Evolutionary conservation across 2,113 vertebrate species (phyloP).

Genomic region (Chaetodon auriga): DNA sequence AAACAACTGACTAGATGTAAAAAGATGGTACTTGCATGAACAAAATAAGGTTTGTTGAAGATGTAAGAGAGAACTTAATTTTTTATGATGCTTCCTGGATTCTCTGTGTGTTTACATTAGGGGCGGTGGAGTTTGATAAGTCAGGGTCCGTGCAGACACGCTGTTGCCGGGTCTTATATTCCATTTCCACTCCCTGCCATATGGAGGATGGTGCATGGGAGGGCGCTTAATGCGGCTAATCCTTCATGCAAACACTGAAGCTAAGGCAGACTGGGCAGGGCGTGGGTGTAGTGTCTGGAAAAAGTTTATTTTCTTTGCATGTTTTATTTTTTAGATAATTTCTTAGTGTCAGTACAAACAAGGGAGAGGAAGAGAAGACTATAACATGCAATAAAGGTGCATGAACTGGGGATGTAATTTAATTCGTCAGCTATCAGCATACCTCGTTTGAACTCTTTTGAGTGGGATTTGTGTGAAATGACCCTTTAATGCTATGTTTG

Average conservation of each 20-base stretch:
- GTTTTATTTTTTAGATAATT: background rate
- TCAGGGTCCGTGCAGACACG: background rate
- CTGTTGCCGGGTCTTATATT: constrained; percentile 5
- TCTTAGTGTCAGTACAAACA: background rate
- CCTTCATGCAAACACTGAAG: background rate
- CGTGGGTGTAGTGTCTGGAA: background rate
- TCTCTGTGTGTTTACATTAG: background rate
- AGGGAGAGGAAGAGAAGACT: background rate
- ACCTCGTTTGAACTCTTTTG: background rate
- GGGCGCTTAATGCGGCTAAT: background rate
- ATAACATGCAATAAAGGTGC: background rate
- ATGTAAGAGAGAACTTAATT: background rate
- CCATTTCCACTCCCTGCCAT: background rate
- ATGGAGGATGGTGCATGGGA: background rate
- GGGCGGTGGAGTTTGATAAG: background rate
- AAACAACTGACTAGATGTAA: background rate
- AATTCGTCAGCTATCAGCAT: background rate
- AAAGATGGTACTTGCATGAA: background rate
- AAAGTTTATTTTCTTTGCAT: too few species aligned
- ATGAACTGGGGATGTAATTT: background rate
- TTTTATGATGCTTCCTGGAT: background rate
- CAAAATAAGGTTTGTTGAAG: background rate
- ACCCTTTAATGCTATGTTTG: background rate
- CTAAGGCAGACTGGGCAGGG: background rate
- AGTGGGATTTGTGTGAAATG: background rate